These are phyloP conservation scores for Aporrectodea caliginosa DNA, from an alignment of 1,140 invertebrate species.

Conservation along the genomic window DNA sequence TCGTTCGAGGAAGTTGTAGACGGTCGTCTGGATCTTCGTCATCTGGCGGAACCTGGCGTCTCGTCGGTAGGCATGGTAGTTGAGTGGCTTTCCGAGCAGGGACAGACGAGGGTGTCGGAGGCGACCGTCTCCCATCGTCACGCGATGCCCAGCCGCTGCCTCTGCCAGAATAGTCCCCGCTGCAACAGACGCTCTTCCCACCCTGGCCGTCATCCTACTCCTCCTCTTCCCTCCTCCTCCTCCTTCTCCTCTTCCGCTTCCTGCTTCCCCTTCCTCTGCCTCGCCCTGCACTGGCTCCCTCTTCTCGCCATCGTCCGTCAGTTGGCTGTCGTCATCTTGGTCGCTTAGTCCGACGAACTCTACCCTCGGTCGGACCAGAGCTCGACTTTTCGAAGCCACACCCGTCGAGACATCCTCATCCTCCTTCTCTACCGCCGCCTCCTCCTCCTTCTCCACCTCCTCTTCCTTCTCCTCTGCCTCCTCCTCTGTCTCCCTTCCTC, in stretches of 20 bases:
- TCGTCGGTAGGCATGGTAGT: slow-evolving; percentile 72
- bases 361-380: too few relatives aligned
- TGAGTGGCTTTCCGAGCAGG: slow-evolving; percentile 82
- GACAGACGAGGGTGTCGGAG: slow-evolving; percentile 51
- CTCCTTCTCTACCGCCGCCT: background rate
- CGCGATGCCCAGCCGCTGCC: background rate
- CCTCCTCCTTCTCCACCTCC: background rate
- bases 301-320: background rate
- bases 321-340: background rate
- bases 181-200: background rate
- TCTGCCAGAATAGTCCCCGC: background rate
- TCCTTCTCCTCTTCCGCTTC: background rate
- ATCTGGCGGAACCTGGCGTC: slow-evolving; percentile 74
- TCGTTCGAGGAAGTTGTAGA: slow-evolving; percentile 91
- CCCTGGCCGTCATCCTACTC: background rate
- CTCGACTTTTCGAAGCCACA: too few relatives aligned
- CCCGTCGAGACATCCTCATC: background rate
- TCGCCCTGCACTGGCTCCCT: background rate
- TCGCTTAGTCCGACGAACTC: background rate
- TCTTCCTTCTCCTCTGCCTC: background rate
- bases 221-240: background rate
- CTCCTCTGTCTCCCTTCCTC: background rate
- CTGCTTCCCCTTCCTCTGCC: background rate
- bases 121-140: background rate
- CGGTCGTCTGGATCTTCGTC: slow-evolving; percentile 72